phyloP scores from a whole-genome alignment of 2,888 invertebrate genomes.

The Orthosia incerta region DNA sequence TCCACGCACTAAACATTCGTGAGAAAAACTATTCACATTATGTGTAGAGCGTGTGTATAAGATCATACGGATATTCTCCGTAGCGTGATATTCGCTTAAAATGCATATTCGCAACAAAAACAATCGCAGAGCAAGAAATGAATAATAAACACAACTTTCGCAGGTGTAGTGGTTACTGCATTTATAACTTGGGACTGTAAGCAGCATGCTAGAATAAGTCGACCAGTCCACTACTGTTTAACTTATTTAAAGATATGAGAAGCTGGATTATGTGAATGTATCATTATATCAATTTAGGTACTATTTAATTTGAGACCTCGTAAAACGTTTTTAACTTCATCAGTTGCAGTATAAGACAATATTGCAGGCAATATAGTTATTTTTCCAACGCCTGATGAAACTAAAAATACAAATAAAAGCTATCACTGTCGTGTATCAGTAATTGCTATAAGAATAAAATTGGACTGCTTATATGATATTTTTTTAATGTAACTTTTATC shows the following conservation, averaged over 20 bases:
- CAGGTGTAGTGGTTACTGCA: constrained; percentile 64
- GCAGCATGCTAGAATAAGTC: constrained; percentile 30
- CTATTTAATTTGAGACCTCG: neutral
- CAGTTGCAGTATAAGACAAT: too few species aligned
- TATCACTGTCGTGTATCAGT: neutral
- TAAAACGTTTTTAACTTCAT: neutral
- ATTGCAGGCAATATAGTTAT: neutral
- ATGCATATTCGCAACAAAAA: constrained; percentile 68
- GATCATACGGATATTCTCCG: constrained; percentile 20
- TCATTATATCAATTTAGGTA: neutral
- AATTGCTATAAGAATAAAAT: neutral
- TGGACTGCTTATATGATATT: neutral
- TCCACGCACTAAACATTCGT: constrained; percentile 34
- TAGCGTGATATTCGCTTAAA: constrained; percentile 66
- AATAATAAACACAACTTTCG: constrained; percentile 76
- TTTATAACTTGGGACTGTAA: constrained; percentile 58
- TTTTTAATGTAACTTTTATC: neutral
- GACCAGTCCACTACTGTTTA: constrained; percentile 40
- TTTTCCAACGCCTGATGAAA: constrained; percentile 13
- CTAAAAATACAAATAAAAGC: neutral
- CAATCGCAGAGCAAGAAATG: constrained; percentile 80
- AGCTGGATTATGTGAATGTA: constrained; percentile 4
- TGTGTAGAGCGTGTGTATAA: constrained; percentile 12
- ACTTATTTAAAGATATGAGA: neutral
- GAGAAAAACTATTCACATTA: constrained; percentile 39